Evolutionary conservation across 2,888 invertebrate genomes (phyloP).

Genomic region (Monochamus alternatus): DNA sequence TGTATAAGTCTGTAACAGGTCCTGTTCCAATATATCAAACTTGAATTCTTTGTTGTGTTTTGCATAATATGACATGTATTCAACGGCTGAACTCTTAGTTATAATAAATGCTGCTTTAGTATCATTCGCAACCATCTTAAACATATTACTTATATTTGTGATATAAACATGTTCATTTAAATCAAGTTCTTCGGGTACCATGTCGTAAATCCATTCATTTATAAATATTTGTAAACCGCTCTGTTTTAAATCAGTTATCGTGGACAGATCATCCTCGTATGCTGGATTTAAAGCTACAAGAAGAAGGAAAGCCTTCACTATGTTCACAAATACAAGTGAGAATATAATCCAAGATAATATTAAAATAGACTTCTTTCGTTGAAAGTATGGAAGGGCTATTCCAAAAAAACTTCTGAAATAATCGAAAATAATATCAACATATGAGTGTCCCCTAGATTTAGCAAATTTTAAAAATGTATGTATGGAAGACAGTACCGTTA

Average conservation of each 20-base stretch:
- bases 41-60: neutral
- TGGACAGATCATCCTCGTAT: neutral
- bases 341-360: neutral
- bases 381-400: neutral
- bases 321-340: neutral
- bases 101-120: neutral
- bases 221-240: neutral
- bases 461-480: neutral
- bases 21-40: neutral
- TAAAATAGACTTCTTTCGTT: neutral
- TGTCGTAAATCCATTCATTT: neutral
- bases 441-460: neutral
- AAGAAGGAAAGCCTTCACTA: neutral
- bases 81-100: neutral
- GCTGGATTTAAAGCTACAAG: neutral
- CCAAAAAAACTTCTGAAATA: neutral
- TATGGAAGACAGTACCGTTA: neutral
- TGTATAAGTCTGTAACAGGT: neutral
- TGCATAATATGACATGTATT: neutral
- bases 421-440: neutral
- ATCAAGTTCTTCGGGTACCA: neutral
- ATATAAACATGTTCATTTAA: neutral
- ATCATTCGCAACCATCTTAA: neutral
- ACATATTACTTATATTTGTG: neutral
- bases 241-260: neutral